A percentile compares a stretch with the other conserved stretches of the same genome.
Evolutionary conservation across 2,888 invertebrate species (phyloP).

Genomic region (Platypus cylindrus): DNA sequence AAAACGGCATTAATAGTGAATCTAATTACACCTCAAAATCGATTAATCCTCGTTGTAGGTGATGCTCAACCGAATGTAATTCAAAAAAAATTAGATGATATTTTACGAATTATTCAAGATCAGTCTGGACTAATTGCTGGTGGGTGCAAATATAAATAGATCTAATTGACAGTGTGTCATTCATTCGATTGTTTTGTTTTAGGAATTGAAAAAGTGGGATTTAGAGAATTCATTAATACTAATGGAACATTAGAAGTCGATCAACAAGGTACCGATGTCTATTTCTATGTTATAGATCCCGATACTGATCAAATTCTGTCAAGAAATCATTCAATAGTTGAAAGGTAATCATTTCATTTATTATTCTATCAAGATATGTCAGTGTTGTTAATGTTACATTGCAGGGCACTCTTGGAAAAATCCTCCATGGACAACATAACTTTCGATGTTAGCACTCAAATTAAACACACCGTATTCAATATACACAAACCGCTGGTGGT

Average conservation of each 20-base stretch:
- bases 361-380: conserved; percentile 2
- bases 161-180: not conserved
- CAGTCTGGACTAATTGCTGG: conserved; percentile 65
- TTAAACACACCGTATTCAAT: conserved; percentile 55
- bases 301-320: conserved; percentile 58
- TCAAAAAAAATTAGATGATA: conserved; percentile 39
- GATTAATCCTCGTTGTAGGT: conserved; percentile 65
- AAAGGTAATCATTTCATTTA: conserved; percentile 39
- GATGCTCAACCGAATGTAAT: conserved; percentile 62
- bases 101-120: conserved; percentile 54
- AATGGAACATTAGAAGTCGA: conserved; percentile 65
- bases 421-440: conserved; percentile 53
- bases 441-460: conserved; percentile 52
- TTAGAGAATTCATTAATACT: conserved; percentile 55
- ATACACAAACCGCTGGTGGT: conserved; percentile 48
- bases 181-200: no score
- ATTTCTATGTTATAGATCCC: conserved; percentile 79
- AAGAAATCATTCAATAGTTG: conserved; percentile 57
- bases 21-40: conserved; percentile 61
- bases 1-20: conserved; percentile 61
- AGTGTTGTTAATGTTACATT: conserved; percentile 15
- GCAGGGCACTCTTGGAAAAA: conserved; percentile 46
- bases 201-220: conserved; percentile 74
- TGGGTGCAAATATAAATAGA: not conserved
- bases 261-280: conserved; percentile 66